Conservation (phyloP, 2,888 invertebrate genomes). For the Nemurella pictetii region DNA sequence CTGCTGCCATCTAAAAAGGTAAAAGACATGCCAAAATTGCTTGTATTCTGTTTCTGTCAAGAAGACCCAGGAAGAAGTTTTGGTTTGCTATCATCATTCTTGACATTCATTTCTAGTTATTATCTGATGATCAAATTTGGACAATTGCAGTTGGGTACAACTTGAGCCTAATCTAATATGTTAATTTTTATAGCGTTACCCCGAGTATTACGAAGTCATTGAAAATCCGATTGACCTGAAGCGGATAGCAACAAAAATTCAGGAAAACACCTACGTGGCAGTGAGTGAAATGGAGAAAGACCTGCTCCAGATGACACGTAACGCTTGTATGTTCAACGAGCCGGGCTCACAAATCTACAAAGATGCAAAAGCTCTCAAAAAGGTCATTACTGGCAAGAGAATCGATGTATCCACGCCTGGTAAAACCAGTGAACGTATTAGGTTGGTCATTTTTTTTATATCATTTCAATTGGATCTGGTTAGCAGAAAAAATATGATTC, state of each 20-base stretch:
- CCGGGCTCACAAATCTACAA: conserved; percentile 96
- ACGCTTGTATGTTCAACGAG: conserved; percentile 95
- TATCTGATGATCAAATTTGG: background rate
- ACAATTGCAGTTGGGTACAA: no score
- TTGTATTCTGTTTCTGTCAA: background rate
- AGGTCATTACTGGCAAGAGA: conserved; percentile 71
- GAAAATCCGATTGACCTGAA: conserved; percentile 94
- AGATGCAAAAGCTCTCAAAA: conserved; percentile 87
- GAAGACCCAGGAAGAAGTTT: background rate
- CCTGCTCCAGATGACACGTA: conserved; percentile 85
- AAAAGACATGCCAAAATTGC: conserved; percentile 18
- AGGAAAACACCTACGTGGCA: conserved; percentile 76
- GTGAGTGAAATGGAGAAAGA: conserved; percentile 88
- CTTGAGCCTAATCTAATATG: background rate
- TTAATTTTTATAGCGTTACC: conserved; percentile 67
- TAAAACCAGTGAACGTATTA: conserved; percentile 71
- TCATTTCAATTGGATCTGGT: no score
- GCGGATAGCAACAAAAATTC: conserved; percentile 88
- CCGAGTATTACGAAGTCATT: conserved; percentile 93
- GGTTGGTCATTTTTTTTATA: conserved; percentile 51
- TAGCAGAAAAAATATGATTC: no score
- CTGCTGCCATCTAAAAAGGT: conserved; percentile 87
- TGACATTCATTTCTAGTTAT: background rate
- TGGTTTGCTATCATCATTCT: background rate
- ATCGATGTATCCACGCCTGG: conserved; percentile 69